Conservation (phyloP, 2,888 invertebrate species). For the Horisme vitalbata region DNA sequence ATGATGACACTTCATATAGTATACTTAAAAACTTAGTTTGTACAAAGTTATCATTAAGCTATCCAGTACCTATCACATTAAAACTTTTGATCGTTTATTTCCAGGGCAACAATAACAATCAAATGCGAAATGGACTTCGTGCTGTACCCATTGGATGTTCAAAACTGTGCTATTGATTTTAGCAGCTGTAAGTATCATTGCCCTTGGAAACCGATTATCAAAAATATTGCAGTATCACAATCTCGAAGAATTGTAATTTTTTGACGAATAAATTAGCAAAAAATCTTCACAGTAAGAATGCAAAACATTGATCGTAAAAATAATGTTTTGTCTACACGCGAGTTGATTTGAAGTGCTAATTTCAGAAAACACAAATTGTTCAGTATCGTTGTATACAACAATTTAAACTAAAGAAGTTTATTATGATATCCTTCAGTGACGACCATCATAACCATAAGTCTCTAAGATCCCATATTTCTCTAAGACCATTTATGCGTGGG, state of each 20-base stretch:
- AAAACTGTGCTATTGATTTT: slow-evolving; percentile 85
- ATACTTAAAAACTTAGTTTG: too few relatives aligned
- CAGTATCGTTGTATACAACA: too few relatives aligned
- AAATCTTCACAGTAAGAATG: not conserved
- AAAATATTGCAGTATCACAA: too few relatives aligned
- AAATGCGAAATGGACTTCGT: slow-evolving; percentile 87
- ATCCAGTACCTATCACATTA: too few relatives aligned
- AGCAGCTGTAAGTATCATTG: slow-evolving; percentile 83
- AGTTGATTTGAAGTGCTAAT: slow-evolving; percentile 18
- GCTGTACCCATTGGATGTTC: slow-evolving; percentile 84
- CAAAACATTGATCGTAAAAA: not conserved
- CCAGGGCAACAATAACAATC: slow-evolving; percentile 85
- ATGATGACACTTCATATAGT: too few relatives aligned
- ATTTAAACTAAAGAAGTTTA: slow-evolving; percentile 13
- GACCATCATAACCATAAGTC: not conserved
- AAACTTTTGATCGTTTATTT: slow-evolving; percentile 16
- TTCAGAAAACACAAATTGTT: not conserved
- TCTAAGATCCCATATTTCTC: not conserved
- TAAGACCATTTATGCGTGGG: slow-evolving; percentile 1
- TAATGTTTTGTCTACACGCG: slow-evolving; percentile 43
- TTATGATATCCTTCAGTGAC: not conserved
- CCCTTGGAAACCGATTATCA: not conserved
- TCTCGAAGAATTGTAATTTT: too few relatives aligned
- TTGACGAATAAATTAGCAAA: too few relatives aligned
- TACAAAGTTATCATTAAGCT: too few relatives aligned